Base-by-base conservation (phyloP, 2,113 vertebrate genomes). In the Hiodon alosoides region DNA sequence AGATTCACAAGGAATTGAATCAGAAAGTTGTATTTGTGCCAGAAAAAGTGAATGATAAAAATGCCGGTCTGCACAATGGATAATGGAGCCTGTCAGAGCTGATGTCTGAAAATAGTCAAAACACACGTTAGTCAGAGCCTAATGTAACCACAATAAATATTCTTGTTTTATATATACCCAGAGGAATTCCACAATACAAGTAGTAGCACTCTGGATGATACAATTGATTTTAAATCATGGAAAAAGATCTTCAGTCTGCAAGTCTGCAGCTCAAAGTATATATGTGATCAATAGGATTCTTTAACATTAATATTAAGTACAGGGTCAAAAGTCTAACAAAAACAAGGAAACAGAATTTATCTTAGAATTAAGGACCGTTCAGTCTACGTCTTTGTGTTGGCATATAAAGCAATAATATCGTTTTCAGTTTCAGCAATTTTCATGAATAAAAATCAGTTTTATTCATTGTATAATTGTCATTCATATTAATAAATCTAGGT, bases 1-100 rank as follows among this genome's bases (percentile, higher is more conserved):
- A 58, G 14, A 55, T 70, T 78, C 69, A 65, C n/a, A 14, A n/a
- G 7, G 47, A 75, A 50, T 65, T 51, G 58, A 77, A 75, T 77
- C 78, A 70, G 76, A 79, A 76, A 81, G 67, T 69, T 48, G 69
- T 70, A 66, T 76, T 70, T 67, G 67, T 72, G 69, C 53, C 79
- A 74, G 80, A 81, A 81, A 76, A 78, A 72, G 31, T 16, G 17
- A 57, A 16, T 47, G 69, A 58, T 31, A 31, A 79, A 82, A 79
- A 78, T 73, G 78, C 74, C 60, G 74, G 72, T 59, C 50, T 47
- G 31, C 54, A n/a, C 61, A 58, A 70, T 57, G 64, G 78, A 77
- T 77, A 83, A 81, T 82, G 81, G 81, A 77, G 73, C 76, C 74
- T 71, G 78, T 67, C 83, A 81, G 67, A 67, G 77, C 57, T 68